These are phyloP conservation scores for Oenanthe melanoleuca DNA, from an alignment of 2,113 vertebrate species.

Conservation along the genomic window DNA sequence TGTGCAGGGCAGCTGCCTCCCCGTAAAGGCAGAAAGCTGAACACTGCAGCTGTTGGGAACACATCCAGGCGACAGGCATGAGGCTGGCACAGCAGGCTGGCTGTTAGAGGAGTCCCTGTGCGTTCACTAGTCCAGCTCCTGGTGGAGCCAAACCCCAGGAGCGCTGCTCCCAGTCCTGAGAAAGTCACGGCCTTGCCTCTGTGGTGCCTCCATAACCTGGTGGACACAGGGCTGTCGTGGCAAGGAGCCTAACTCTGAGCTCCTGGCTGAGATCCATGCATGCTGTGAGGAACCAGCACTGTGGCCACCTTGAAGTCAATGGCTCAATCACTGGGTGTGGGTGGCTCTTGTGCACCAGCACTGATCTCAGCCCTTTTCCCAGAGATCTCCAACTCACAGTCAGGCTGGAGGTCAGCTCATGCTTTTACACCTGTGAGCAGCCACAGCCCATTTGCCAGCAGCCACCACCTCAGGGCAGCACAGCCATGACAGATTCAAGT, in stretches of 20 bases:
- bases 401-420: not conserved
- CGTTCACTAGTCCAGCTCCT: not conserved
- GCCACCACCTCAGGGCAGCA: not conserved
- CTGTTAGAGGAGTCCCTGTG: constrained; percentile 24
- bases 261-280: not conserved
- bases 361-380: not conserved
- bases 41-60: not conserved
- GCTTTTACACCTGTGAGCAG: not conserved
- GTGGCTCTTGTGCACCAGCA: rapidly evolving
- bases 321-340: not conserved
- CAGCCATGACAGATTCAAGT: rapidly evolving
- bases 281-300: not conserved
- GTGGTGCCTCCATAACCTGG: not conserved
- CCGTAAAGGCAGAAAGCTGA: not conserved
- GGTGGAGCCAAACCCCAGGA: constrained; percentile 24
- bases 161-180: constrained; percentile 48
- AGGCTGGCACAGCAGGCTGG: constrained; percentile 9
- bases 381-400: not conserved
- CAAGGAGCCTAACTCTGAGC: not conserved
- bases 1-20: not conserved
- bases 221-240: not conserved
- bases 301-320: not conserved
- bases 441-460: not conserved
- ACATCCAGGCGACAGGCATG: not conserved
- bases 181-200: not conserved